A percentile compares a stretch with the other conserved stretches of the same genome.
phyloP scores from a whole-genome alignment of 1,140 invertebrate genomes.

The Acyrthosiphon pisum region DNA sequence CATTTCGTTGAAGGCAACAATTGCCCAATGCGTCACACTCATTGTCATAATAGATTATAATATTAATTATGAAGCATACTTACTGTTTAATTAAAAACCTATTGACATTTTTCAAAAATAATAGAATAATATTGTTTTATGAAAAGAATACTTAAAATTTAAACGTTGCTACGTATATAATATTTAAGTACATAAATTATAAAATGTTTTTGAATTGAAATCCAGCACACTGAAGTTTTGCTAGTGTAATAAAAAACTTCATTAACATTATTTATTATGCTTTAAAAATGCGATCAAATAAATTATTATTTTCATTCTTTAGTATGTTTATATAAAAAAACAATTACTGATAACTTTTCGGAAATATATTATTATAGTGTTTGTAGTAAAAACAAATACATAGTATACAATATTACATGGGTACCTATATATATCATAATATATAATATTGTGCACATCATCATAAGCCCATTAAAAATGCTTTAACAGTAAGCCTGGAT shows the following conservation, averaged over 20 bases:
- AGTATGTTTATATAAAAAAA: background rate
- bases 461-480: slow-evolving; percentile 10
- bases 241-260: background rate
- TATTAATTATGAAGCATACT: background rate
- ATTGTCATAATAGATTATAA: background rate
- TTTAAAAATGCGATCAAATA: background rate
- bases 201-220: background rate
- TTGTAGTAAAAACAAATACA: background rate
- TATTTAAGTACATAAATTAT: background rate
- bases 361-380: background rate
- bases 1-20: background rate
- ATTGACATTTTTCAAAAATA: background rate
- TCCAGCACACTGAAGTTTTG: background rate
- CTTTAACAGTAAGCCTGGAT: background rate
- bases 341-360: background rate
- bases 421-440: background rate
- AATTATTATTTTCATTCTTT: background rate
- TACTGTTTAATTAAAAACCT: background rate
- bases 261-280: slow-evolving; percentile 11
- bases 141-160: background rate
- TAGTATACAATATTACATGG: background rate
- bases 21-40: background rate
- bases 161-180: background rate
- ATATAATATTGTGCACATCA: background rate
- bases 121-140: too few relatives aligned